Conservation (phyloP, 2,797 vertebrate species). For the Acanthurus lineatus region DNA sequence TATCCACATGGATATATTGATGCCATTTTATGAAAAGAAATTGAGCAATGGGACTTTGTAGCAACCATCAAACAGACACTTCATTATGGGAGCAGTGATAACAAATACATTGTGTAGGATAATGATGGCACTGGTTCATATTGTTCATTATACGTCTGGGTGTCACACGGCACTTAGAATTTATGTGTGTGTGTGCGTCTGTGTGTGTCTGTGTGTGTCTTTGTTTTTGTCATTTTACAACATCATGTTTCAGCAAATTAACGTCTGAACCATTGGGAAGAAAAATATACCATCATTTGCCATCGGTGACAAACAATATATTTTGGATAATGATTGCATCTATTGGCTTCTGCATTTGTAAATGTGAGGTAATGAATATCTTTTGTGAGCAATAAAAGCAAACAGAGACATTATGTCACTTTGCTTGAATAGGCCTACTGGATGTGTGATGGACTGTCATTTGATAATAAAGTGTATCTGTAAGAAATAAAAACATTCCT, state of each 20-base stretch:
- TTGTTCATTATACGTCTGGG: slow-evolving; percentile 80
- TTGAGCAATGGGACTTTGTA: slow-evolving; percentile 81
- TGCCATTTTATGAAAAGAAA: slow-evolving; percentile 80
- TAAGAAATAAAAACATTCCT: slow-evolving; percentile 15
- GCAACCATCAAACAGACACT: slow-evolving; percentile 82
- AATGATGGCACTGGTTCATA: slow-evolving; percentile 82
- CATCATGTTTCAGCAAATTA: slow-evolving; percentile 83
- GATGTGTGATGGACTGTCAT: slow-evolving; percentile 56
- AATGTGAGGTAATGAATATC: slow-evolving; percentile 79
- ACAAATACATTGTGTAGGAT: slow-evolving; percentile 83
- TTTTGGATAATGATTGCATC: slow-evolving; percentile 80
- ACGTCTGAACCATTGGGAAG: slow-evolving; percentile 77
- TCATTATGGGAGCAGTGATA: slow-evolving; percentile 82
- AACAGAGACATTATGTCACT: slow-evolving; percentile 75
- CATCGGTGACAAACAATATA: slow-evolving; percentile 82
- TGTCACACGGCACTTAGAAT: slow-evolving; percentile 76
- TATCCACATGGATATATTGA: slow-evolving; percentile 73
- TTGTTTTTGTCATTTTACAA: slow-evolving; percentile 82
- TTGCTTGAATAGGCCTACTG: slow-evolving; percentile 60
- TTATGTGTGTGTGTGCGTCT: slow-evolving; percentile 47
- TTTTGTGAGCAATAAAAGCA: slow-evolving; percentile 73
- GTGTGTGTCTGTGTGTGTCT: slow-evolving; percentile 40
- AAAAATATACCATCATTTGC: slow-evolving; percentile 81
- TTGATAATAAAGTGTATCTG: slow-evolving; percentile 53
- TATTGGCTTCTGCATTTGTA: slow-evolving; percentile 77